Conservation (phyloP, 2,888 invertebrate genomes). For the Mythimna pallens region DNA sequence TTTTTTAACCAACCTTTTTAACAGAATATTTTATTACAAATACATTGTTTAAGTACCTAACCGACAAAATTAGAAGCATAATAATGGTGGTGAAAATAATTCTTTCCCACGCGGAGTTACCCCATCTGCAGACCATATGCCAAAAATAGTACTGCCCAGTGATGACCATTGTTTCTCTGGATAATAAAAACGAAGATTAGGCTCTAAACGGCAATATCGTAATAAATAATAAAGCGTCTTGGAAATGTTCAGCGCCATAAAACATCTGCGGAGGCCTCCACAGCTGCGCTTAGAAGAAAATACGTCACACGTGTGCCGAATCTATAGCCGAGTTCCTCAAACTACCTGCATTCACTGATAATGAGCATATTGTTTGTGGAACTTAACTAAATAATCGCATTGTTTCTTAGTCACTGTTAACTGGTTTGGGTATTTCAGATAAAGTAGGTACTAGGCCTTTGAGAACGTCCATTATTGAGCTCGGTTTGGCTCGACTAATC, state of each 20-base stretch:
- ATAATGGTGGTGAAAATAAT: slow-evolving; percentile 67
- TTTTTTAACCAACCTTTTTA: neutral
- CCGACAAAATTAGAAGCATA: slow-evolving; percentile 44
- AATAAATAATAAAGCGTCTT: slow-evolving; percentile 89
- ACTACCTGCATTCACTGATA: slow-evolving; percentile 80
- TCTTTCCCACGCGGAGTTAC: slow-evolving; percentile 82
- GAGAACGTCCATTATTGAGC: slow-evolving; percentile 28
- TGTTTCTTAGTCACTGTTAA: slow-evolving; percentile 30
- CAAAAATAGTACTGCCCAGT: slow-evolving; percentile 83
- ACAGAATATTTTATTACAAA: slow-evolving; percentile 2
- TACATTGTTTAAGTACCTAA: neutral
- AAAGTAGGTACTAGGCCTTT: slow-evolving; percentile 20
- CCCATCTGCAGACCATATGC: slow-evolving; percentile 87
- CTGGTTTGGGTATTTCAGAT: slow-evolving; percentile 18
- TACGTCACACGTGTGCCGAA: slow-evolving; percentile 87
- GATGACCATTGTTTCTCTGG: slow-evolving; percentile 88
- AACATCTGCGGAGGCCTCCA: slow-evolving; percentile 88
- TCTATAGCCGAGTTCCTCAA: slow-evolving; percentile 75
- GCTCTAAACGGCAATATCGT: slow-evolving; percentile 89
- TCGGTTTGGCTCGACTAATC: slow-evolving; percentile 25
- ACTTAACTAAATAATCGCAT: slow-evolving; percentile 39
- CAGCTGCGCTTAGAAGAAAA: slow-evolving; percentile 88
- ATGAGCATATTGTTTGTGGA: slow-evolving; percentile 69
- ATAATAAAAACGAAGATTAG: slow-evolving; percentile 89
- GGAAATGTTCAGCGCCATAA: slow-evolving; percentile 89